phyloP scores from a whole-genome alignment of 2,113 vertebrate species.

The Dicrurus megarhynchus region DNA sequence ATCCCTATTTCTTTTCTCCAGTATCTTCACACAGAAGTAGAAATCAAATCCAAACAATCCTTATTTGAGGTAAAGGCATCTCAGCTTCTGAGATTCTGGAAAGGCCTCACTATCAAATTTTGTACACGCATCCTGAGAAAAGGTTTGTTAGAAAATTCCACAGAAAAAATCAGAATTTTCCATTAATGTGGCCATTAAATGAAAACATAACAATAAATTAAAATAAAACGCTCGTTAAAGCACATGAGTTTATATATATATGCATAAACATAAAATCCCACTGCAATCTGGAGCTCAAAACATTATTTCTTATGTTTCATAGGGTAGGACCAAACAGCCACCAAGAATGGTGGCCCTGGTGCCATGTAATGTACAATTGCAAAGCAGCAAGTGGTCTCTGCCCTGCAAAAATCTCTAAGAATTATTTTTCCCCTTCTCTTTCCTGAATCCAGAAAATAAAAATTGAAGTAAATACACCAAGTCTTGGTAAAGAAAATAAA shows the following conservation, averaged over 20 bases:
- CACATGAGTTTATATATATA: background rate
- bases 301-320: background rate
- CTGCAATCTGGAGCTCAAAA: background rate
- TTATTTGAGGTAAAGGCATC: background rate
- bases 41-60: background rate
- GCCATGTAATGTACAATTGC: background rate
- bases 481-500: background rate
- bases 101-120: background rate
- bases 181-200: background rate
- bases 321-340: background rate
- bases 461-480: background rate
- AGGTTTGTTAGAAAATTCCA: background rate
- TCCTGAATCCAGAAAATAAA: background rate
- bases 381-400: background rate
- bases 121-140: background rate
- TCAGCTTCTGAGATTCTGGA: background rate
- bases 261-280: background rate
- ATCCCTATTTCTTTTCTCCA: background rate
- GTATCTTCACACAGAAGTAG: background rate
- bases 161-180: background rate
- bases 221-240: background rate
- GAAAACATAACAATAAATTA: background rate
- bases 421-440: background rate
- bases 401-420: background rate
- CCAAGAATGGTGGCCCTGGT: background rate